These are phyloP conservation scores for Syncerus caffer DNA, from an alignment of 2,797 vertebrate genomes.

Conservation along the genomic window DNA sequence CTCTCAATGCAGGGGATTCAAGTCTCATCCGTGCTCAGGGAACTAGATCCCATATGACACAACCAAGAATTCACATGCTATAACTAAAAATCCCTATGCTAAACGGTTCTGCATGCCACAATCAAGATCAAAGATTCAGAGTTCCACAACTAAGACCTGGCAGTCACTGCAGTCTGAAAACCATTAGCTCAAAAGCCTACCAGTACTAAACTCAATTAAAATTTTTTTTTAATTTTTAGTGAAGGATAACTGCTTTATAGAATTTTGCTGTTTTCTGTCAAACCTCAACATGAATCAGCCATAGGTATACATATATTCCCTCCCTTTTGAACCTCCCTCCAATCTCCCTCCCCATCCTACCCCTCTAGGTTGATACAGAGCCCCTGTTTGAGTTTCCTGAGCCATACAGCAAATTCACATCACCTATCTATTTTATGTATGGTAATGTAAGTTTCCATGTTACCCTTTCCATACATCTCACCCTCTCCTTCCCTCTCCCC, in stretches of 20 bases:
- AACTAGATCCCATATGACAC: background rate
- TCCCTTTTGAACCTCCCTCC: background rate
- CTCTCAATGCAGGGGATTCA: background rate
- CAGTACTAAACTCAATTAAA: background rate
- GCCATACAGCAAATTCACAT: background rate
- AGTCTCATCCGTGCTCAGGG: background rate
- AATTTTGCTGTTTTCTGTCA: background rate
- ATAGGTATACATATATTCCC: background rate
- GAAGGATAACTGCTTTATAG: background rate
- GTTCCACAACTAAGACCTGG: background rate
- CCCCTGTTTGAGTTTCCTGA: background rate
- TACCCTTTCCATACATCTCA: background rate
- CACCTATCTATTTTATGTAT: background rate
- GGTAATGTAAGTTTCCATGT: background rate
- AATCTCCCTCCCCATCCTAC: background rate
- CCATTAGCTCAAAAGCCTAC: background rate
- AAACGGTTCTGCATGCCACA: background rate
- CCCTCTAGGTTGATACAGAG: background rate
- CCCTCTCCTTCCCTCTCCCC: background rate
- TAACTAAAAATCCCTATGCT: background rate
- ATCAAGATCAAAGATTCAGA: background rate
- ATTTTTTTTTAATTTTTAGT: background rate
- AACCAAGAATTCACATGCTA: background rate
- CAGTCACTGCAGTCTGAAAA: background rate
- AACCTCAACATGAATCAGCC: background rate